Conservation (phyloP, 2,797 vertebrate species). For the Thalassophryne amazonica region DNA sequence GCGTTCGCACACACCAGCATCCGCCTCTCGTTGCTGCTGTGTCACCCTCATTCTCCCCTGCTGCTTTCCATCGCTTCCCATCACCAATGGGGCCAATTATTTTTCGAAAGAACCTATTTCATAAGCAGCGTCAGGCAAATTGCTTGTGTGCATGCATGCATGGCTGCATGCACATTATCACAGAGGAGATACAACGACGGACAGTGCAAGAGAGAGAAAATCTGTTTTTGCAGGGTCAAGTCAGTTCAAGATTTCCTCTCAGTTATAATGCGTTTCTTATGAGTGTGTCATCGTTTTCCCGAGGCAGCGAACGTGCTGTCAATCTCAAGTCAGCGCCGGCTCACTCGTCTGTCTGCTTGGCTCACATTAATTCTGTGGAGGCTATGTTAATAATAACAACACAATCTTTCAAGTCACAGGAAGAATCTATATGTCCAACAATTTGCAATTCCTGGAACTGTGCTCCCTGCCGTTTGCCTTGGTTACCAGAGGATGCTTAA, state of each 20-base stretch:
- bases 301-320: slow-evolving; percentile 11
- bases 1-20: neutral
- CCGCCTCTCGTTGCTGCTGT: slow-evolving; percentile 23
- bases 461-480: neutral
- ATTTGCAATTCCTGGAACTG: slow-evolving; percentile 4
- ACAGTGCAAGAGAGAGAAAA: neutral
- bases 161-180: slow-evolving; percentile 8
- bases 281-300: neutral
- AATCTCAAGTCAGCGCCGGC: neutral
- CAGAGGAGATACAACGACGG: neutral
- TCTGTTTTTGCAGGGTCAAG: slow-evolving; percentile 1
- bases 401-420: slow-evolving; percentile 13
- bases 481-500: too few species aligned
- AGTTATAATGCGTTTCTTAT: slow-evolving; percentile 4
- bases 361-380: slow-evolving; percentile 35
- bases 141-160: neutral
- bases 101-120: slow-evolving; percentile 29
- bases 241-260: slow-evolving; percentile 8
- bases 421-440: slow-evolving; percentile 6
- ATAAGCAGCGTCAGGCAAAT: slow-evolving; percentile 21
- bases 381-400: slow-evolving; percentile 32
- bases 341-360: slow-evolving; percentile 17
- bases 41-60: slow-evolving; percentile 17
- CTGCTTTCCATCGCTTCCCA: slow-evolving; percentile 30
- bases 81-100: slow-evolving; percentile 62